A percentile compares a stretch with the other conserved stretches of the same genome.
phyloP scores from a whole-genome alignment of 2,888 invertebrate genomes.

The Cyaniris semiargus region DNA sequence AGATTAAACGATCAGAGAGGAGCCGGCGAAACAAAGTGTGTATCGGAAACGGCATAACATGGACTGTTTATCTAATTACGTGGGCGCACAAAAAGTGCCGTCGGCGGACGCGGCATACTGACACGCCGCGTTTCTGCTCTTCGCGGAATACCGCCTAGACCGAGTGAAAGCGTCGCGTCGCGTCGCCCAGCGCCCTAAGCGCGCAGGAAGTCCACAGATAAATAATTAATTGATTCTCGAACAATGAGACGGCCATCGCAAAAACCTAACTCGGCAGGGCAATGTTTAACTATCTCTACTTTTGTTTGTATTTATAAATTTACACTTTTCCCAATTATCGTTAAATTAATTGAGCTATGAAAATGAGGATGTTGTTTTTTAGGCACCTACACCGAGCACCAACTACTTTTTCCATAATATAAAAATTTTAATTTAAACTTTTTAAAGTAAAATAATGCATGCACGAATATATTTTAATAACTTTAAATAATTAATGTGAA shows the following conservation, averaged over 20 bases:
- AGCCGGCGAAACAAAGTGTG: neutral
- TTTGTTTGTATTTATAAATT: neutral
- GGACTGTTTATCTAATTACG: constrained; percentile 66
- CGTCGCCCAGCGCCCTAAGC: constrained; percentile 62
- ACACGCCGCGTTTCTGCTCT: constrained; percentile 77
- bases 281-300: neutral
- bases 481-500: no score
- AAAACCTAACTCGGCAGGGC: neutral
- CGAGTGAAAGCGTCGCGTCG: constrained; percentile 75
- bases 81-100: constrained; percentile 65
- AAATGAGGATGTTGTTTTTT: no score
- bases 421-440: no score
- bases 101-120: constrained; percentile 75
- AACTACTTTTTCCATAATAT: no score
- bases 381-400: no score
- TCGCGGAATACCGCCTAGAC: constrained; percentile 75
- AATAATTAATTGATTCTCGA: constrained; percentile 44
- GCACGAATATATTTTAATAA: no score
- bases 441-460: no score
- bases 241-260: constrained; percentile 27
- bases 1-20: neutral
- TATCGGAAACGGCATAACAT: constrained; percentile 28
- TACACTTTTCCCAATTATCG: neutral
- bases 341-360: no score
- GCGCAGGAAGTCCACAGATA: constrained; percentile 53